These are phyloP conservation scores for Phrynocephalus versicolor DNA, from an alignment of 2,113 vertebrate genomes.

Conservation along the genomic window DNA sequence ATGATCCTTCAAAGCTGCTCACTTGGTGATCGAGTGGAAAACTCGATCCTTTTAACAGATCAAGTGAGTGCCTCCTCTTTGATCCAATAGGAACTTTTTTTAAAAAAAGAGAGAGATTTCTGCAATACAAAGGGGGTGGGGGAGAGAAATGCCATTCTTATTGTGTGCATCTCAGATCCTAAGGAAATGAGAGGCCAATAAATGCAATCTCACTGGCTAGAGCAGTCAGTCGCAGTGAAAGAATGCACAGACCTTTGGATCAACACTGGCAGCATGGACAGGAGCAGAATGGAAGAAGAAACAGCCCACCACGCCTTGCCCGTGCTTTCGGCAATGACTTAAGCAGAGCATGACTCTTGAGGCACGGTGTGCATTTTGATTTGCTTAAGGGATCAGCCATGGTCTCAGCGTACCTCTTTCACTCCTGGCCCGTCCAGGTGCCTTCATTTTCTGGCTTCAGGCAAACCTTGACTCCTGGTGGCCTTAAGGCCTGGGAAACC, in stretches of 20 bases:
- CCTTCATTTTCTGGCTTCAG: too few relatives aligned
- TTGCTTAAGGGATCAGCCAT: too few relatives aligned
- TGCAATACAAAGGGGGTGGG: background rate
- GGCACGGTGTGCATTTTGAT: too few relatives aligned
- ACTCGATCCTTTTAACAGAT: background rate
- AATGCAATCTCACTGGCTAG: background rate
- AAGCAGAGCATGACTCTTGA: too few relatives aligned
- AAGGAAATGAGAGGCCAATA: background rate
- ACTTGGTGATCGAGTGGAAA: background rate
- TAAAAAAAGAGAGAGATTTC: background rate
- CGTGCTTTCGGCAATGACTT: too few relatives aligned
- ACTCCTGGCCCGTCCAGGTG: too few relatives aligned
- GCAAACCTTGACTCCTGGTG: too few relatives aligned
- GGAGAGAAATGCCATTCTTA: background rate
- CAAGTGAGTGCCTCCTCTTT: background rate
- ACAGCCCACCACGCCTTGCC: background rate
- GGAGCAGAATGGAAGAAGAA: too few relatives aligned
- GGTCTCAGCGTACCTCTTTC: too few relatives aligned
- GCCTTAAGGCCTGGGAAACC: too few relatives aligned
- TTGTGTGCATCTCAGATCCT: background rate
- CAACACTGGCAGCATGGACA: background rate
- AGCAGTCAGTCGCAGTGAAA: background rate
- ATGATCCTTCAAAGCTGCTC: background rate
- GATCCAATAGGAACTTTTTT: background rate
- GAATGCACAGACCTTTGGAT: background rate